Evolutionary conservation across 2,888 invertebrate genomes (phyloP).

Genomic region (Coelopa pilipes): DNA sequence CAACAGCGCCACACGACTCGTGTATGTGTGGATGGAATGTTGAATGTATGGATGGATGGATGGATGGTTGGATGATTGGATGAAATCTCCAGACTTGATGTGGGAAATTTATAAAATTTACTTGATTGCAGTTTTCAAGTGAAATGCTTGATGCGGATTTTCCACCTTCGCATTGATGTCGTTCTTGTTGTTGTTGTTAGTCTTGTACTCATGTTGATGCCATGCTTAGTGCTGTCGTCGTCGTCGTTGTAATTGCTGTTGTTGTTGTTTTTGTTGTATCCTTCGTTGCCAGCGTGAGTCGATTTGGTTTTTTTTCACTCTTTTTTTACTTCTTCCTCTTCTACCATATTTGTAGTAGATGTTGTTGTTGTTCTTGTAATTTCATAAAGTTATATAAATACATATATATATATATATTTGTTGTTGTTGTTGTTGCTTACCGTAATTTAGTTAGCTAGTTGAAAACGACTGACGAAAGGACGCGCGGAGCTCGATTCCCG

Average conservation of each 20-base stretch:
- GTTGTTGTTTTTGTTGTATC: too few relatives aligned
- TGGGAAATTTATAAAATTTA: constrained; percentile 57
- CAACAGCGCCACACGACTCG: too few relatives aligned
- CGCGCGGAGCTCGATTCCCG: not conserved
- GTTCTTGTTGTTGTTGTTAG: not conserved
- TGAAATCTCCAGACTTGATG: constrained; percentile 62
- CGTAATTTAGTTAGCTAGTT: constrained; percentile 22
- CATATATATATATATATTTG: not conserved
- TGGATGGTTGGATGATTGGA: too few relatives aligned
- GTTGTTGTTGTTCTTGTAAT: too few relatives aligned
- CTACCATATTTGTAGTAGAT: too few relatives aligned
- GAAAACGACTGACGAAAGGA: constrained; percentile 10
- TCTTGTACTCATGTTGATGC: not conserved
- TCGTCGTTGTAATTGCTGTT: not conserved
- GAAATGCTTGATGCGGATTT: constrained; percentile 47
- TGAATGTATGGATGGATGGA: constrained; percentile 23
- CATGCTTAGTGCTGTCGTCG: constrained; percentile 15
- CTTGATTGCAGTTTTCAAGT: constrained; percentile 63
- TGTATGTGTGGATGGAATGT: constrained; percentile 32
- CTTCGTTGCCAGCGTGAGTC: too few relatives aligned
- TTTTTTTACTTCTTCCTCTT: too few relatives aligned
- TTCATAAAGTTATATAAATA: not conserved
- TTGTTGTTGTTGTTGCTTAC: constrained; percentile 6
- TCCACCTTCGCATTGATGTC: constrained; percentile 20
- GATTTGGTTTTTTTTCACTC: too few relatives aligned